phyloP scores from a whole-genome alignment of 2,888 invertebrate genomes.

The Chesias legatella region DNA sequence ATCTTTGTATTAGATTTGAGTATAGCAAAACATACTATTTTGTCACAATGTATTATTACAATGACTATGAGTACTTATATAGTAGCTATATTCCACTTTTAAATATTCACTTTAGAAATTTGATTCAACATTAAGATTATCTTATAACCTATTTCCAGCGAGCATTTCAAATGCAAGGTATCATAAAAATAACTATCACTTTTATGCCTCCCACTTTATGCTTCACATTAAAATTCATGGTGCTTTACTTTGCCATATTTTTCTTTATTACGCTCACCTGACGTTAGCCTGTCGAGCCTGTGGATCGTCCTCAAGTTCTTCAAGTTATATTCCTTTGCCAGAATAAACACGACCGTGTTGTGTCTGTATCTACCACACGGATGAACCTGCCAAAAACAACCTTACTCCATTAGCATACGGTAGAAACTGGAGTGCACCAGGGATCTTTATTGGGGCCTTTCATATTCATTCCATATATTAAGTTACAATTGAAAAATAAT shows the following conservation, averaged over 20 bases:
- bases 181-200: too few species aligned
- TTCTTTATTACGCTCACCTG: slow-evolving; percentile 77
- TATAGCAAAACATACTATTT: too few species aligned
- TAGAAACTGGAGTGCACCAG: slow-evolving; percentile 9
- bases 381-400: slow-evolving; percentile 86
- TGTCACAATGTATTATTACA: too few species aligned
- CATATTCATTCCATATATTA: slow-evolving; percentile 6
- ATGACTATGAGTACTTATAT: too few species aligned
- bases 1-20: too few species aligned
- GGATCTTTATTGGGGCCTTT: slow-evolving; percentile 3
- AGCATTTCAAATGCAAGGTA: too few species aligned
- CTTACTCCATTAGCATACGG: slow-evolving; percentile 21
- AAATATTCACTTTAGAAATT: too few species aligned
- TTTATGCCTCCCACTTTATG: not conserved
- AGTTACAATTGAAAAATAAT: too few species aligned
- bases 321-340: slow-evolving; percentile 97
- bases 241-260: not conserved
- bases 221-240: not conserved
- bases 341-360: slow-evolving; percentile 97
- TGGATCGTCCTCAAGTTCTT: slow-evolving; percentile 96
- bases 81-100: too few species aligned
- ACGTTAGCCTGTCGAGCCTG: slow-evolving; percentile 97
- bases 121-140: too few species aligned
- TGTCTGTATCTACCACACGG: slow-evolving; percentile 98
- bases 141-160: too few species aligned